A percentile compares a stretch with the other conserved stretches of the same genome.
Conservation (phyloP, 1,140 invertebrate species). For the Drosophila dunni region DNA sequence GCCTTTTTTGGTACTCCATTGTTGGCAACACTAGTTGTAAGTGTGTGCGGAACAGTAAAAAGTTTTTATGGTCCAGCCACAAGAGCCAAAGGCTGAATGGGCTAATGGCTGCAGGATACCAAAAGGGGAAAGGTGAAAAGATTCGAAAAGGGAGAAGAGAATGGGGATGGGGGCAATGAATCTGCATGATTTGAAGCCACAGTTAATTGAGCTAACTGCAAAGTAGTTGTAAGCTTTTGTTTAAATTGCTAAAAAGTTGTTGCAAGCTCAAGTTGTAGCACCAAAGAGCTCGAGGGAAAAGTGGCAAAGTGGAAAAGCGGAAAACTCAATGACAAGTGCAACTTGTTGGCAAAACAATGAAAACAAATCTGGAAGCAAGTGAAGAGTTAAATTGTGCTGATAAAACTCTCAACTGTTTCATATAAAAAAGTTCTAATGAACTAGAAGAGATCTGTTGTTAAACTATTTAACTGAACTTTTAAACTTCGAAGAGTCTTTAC, state of each 20-base stretch:
- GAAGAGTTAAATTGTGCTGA: constrained; percentile 6
- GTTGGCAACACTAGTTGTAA: constrained; percentile 18
- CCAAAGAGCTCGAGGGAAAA: not conserved
- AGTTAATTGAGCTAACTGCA: constrained; percentile 51
- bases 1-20: too few relatives aligned
- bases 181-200: constrained; percentile 38
- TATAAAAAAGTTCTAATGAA: constrained; percentile 7
- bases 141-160: not conserved
- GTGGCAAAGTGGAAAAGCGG: too few relatives aligned
- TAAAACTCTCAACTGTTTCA: constrained; percentile 5
- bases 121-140: not conserved
- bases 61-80: constrained; percentile 51
- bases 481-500: too few relatives aligned
- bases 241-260: constrained; percentile 30
- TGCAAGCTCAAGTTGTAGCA: constrained; percentile 21
- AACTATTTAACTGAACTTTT: too few relatives aligned
- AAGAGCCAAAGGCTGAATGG: constrained; percentile 28
- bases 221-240: constrained; percentile 38
- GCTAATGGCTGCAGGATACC: constrained; percentile 56
- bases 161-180: constrained; percentile 13
- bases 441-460: not conserved
- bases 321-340: constrained; percentile 11
- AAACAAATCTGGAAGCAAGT: constrained; percentile 21
- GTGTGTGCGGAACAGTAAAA: constrained; percentile 46
- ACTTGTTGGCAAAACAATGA: constrained; percentile 16